phyloP scores from a whole-genome alignment of 1,140 invertebrate genomes.

The Drosophila lowei region DNA sequence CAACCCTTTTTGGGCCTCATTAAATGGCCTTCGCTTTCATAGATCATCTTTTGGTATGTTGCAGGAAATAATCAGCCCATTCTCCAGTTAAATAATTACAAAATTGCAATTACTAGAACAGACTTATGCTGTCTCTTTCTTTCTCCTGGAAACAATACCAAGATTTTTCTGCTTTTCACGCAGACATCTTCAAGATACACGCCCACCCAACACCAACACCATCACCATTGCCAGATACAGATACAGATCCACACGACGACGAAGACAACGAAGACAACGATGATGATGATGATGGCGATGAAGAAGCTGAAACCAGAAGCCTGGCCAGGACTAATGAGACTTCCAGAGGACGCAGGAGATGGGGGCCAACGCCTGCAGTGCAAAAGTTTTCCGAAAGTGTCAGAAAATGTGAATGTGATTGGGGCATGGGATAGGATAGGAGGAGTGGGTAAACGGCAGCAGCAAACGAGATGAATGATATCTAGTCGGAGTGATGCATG shows the following conservation, averaged over 20 bases:
- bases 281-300: constrained; percentile 26
- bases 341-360: constrained; percentile 36
- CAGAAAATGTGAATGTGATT: constrained; percentile 45
- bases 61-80: constrained; percentile 18
- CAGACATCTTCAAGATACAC: constrained; percentile 21
- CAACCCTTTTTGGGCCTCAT: too few relatives aligned
- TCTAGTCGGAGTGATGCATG: constrained; percentile 80
- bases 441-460: constrained; percentile 61
- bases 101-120: constrained; percentile 40
- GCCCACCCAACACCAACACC: constrained; percentile 39
- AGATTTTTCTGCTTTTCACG: constrained; percentile 14
- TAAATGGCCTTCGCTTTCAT: neutral
- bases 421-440: constrained; percentile 23
- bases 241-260: constrained; percentile 23
- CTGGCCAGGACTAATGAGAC: constrained; percentile 39
- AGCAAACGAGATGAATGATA: constrained; percentile 75
- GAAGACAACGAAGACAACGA: neutral
- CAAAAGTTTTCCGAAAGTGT: constrained; percentile 68
- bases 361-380: constrained; percentile 46
- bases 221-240: neutral
- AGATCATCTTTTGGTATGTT: neutral
- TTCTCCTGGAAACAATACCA: neutral
- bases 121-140: constrained; percentile 1
- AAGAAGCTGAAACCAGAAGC: constrained; percentile 30
- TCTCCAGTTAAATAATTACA: constrained; percentile 30